Evolutionary conservation across 2,113 vertebrate genomes (phyloP).

Genomic region (Caretta caretta): DNA sequence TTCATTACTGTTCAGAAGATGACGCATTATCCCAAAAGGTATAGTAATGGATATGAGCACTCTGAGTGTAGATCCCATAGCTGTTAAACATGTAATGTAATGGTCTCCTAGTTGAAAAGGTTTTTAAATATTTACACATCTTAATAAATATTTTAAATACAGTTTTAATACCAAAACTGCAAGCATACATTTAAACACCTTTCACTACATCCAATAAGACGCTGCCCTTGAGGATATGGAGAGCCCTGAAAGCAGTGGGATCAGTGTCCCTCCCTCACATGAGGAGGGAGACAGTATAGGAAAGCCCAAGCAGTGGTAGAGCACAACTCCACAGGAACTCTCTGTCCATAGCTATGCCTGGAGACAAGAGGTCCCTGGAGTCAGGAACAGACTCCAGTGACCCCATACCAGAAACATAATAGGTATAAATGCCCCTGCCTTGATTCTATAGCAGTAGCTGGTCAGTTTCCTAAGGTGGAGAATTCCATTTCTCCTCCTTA

Average conservation of each 20-base stretch:
- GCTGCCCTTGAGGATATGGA: not conserved
- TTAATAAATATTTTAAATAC: constrained; percentile 51
- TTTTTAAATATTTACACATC: constrained; percentile 52
- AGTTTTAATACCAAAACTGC: constrained; percentile 10
- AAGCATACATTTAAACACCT: not conserved
- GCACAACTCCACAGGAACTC: accelerated
- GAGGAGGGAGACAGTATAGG: not conserved
- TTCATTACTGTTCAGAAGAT: not conserved
- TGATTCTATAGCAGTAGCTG: not conserved
- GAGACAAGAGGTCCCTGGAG: not conserved
- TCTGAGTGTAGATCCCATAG: constrained; percentile 11
- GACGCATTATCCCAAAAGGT: not conserved
- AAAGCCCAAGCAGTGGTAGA: not conserved
- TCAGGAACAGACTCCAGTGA: not conserved
- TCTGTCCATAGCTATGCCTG: not conserved
- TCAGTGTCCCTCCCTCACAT: not conserved
- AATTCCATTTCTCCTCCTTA: not conserved
- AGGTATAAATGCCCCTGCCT: not conserved
- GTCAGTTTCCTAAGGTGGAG: not conserved
- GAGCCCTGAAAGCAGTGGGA: not conserved
- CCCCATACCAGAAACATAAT: accelerated
- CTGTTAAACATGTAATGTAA: constrained; percentile 38
- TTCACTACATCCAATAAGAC: not conserved
- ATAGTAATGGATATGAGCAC: not conserved
- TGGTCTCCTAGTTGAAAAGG: not conserved